Conservation (phyloP, 2,888 invertebrate species). For the Pachymerium ferrugineum region DNA sequence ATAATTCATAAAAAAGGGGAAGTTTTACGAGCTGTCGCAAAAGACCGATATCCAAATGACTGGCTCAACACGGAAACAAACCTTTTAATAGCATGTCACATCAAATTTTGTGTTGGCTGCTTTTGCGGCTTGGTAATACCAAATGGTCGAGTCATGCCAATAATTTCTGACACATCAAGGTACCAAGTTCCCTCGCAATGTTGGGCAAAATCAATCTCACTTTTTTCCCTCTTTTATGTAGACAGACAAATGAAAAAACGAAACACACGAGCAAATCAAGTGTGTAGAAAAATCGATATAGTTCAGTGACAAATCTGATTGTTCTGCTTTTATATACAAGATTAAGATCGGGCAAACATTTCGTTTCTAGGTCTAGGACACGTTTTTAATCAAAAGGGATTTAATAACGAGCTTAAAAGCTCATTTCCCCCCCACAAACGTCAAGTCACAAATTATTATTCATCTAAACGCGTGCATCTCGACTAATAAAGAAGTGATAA, state of each 20-base stretch:
- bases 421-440: too few relatives aligned
- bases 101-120: conserved; percentile 27
- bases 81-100: conserved; percentile 27
- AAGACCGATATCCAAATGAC: conserved; percentile 27
- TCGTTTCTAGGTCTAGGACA: background rate
- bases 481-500: background rate
- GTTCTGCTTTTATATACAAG: background rate
- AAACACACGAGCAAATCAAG: conserved; percentile 1
- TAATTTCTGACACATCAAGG: conserved; percentile 19
- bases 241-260: background rate
- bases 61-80: conserved; percentile 27
- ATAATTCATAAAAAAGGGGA: conserved; percentile 19
- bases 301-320: conserved; percentile 1
- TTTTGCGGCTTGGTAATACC: conserved; percentile 22
- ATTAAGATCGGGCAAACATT: background rate
- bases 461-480: too few relatives aligned
- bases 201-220: conserved; percentile 1
- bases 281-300: background rate
- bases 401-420: background rate
- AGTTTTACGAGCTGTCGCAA: conserved; percentile 21
- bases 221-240: background rate
- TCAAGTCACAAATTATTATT: too few relatives aligned
- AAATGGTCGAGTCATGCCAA: conserved; percentile 25
- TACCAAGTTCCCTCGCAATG: background rate
- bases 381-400: too few relatives aligned